Evolutionary conservation across 1,140 invertebrate genomes (phyloP), one percentile per base, ranked within the genome.

Genomic region (Forficula auricularia): DNA sequence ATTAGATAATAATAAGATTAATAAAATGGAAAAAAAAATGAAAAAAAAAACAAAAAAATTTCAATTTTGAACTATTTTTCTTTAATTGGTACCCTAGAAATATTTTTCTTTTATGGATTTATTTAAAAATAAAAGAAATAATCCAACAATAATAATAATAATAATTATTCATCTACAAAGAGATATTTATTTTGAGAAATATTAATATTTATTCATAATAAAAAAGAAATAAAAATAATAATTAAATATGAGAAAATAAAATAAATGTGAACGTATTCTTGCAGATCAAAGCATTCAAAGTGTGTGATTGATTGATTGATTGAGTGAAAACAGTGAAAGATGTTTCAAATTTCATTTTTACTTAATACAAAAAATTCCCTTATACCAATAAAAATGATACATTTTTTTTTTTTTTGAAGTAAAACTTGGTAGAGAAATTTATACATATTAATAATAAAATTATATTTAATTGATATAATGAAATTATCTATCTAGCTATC

Each of bases 21-120:
- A 73, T 59, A 57, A 19, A n/a, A n/a, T n/a, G n/a, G n/a, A n/a
- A n/a, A n/a, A 40, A 62, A 50, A 53, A 53, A 33, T 22, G 7
- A 48, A 42, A 34, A 39, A 38, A 39, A 48, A 45, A 19, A 31
- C 22, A 27, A 27, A 10, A 27, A 27, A 27, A 27, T 6, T 27
- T 27, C 4, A 27, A 27, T 6, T 27, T 27, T 27, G 10, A 4
- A 6, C 10, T 27, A 27, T 6, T 6, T 6, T 27, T 19, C 15
- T 15, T 38, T 2, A 18, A 38, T 6, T 38, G n/a, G n/a, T n/a
- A n/a, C n/a, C n/a, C n/a, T n/a, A n/a, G n/a, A n/a, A n/a, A n/a
- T n/a, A n/a, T n/a, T n/a, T n/a, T n/a, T n/a, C n/a, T n/a, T n/a
- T n/a, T n/a, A n/a, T n/a, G n/a, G n/a, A n/a, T n/a, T n/a, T n/a